Conservation (phyloP, 2,888 invertebrate species). For the Trachelus iudaicus region DNA sequence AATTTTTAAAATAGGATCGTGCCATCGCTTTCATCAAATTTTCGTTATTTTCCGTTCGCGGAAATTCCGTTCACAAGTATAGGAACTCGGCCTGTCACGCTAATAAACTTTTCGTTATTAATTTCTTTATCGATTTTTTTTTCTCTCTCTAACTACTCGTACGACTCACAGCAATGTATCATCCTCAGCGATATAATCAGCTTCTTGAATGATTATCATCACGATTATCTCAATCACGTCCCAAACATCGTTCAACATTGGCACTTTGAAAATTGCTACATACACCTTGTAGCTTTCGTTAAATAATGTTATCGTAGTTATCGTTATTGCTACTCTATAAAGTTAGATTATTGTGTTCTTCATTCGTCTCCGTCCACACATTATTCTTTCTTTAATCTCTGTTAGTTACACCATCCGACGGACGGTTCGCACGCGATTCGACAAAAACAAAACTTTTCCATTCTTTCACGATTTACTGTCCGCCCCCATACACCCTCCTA, state of each 20-base stretch:
- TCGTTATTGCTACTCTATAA: slow-evolving; percentile 32
- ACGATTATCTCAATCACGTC: neutral
- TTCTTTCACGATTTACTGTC: neutral
- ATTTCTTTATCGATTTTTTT: neutral
- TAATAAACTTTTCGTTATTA: slow-evolving; percentile 37
- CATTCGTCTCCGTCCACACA: neutral
- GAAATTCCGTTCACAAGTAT: slow-evolving; percentile 1
- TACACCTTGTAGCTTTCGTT: slow-evolving; percentile 15
- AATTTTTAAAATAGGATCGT: no score
- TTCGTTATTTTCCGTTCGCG: no score
- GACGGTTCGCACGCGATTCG: slow-evolving; percentile 36
- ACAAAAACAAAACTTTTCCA: slow-evolving; percentile 41
- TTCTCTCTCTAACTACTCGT: slow-evolving; percentile 23
- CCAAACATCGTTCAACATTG: slow-evolving; percentile 37
- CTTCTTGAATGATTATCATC: no score
- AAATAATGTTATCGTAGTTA: slow-evolving; percentile 32
- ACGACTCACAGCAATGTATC: slow-evolving; percentile 28
- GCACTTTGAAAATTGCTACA: slow-evolving; percentile 45
- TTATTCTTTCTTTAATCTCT: neutral
- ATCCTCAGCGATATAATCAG: neutral
- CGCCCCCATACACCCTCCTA: no score
- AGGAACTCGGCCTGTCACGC: slow-evolving; percentile 46
- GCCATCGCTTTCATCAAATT: slow-evolving; percentile 5
- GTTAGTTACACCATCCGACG: slow-evolving; percentile 14
- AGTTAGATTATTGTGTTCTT: slow-evolving; percentile 31